Percentiles rank a stretch among this genome's conserved stretches.
phyloP scores from a whole-genome alignment of 2,888 invertebrate species.

The Pristionchus fissidentatus region DNA sequence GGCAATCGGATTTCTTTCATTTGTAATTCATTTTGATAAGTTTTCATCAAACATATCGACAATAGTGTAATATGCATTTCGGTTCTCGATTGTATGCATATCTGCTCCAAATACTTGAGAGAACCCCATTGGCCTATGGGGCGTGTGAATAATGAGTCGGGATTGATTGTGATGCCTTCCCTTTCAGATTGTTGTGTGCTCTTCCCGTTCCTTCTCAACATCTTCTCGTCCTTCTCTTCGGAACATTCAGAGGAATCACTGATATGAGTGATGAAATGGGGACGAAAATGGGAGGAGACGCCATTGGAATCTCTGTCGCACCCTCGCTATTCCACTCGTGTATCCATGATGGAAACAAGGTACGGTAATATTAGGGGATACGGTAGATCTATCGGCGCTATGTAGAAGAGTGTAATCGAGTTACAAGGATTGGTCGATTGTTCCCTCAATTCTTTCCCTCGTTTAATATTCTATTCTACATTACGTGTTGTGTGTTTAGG shows the following conservation, averaged over 20 bases:
- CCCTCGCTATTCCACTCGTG: constrained; percentile 96
- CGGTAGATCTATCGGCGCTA: too few relatives aligned
- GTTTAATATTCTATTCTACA: not conserved
- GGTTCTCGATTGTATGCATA: too few relatives aligned
- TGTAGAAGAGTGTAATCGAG: too few relatives aligned
- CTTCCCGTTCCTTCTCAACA: constrained; percentile 90
- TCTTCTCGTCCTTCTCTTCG: constrained; percentile 92
- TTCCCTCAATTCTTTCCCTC: too few relatives aligned
- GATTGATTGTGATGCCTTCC: not conserved
- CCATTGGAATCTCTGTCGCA: constrained; percentile 93
- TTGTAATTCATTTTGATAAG: too few relatives aligned
- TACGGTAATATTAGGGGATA: too few relatives aligned
- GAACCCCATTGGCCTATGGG: not conserved
- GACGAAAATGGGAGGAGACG: constrained; percentile 95
- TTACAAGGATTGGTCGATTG: constrained; percentile 42
- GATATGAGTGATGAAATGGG: constrained; percentile 90
- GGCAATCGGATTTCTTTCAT: too few relatives aligned
- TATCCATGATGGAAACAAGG: constrained; percentile 89
- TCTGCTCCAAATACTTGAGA: too few relatives aligned
- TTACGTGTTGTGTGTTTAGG: constrained; percentile 79
- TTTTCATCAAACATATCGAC: too few relatives aligned
- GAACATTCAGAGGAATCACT: constrained; percentile 94
- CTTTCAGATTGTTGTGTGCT: constrained; percentile 86
- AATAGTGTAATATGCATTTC: too few relatives aligned
- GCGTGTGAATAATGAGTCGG: not conserved